Conservation (phyloP, 2,888 invertebrate genomes). For the Sminthurides aquaticus region DNA sequence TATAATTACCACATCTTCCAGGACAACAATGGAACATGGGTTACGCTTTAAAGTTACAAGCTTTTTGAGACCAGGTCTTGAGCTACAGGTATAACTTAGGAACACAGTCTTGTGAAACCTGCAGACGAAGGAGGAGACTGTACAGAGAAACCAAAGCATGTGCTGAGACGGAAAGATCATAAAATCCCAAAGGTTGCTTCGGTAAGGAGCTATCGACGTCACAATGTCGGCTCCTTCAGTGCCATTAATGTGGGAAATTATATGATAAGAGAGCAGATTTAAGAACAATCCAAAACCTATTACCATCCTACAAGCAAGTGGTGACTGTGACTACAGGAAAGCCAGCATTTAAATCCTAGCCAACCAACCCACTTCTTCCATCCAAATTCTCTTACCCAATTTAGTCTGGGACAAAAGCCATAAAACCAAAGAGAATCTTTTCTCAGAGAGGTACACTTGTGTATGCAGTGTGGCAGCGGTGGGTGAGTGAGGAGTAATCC, state of each 20-base stretch:
- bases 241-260: background rate
- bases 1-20: background rate
- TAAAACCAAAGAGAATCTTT: background rate
- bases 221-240: background rate
- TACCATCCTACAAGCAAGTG: background rate
- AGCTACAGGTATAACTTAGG: too few species aligned
- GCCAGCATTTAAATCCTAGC: too few species aligned
- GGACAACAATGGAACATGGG: background rate
- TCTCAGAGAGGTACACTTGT: too few species aligned
- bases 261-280: background rate
- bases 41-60: too few species aligned
- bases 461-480: too few species aligned
- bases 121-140: too few species aligned
- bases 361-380: background rate
- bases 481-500: too few species aligned
- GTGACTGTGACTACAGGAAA: too few species aligned
- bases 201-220: background rate
- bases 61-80: too few species aligned
- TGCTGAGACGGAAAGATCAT: too few species aligned
- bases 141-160: too few species aligned
- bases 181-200: background rate
- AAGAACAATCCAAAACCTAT: background rate
- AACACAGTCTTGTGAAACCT: too few species aligned
- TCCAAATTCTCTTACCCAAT: background rate
- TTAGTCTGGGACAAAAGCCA: background rate